These are phyloP conservation scores for Phymanthus crucifer DNA, from an alignment of 92 coral and sea anemone genomes.

Conservation along the genomic window DNA sequence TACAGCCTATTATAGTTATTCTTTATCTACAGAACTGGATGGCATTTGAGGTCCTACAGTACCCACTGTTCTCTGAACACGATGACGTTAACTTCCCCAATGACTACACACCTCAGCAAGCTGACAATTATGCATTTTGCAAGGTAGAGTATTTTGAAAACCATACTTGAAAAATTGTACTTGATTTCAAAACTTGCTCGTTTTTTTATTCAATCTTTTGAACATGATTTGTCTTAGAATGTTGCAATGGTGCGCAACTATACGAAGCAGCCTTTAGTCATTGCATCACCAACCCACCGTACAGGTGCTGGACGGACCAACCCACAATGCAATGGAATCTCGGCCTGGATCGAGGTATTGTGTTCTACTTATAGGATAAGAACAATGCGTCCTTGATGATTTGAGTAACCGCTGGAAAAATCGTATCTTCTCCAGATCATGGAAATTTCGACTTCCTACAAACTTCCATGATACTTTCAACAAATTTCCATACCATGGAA, in stretches of 20 bases:
- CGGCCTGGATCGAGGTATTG: constrained; percentile 43
- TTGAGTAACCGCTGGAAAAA: too few relatives aligned
- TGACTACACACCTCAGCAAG: not conserved
- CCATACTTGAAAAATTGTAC: not conserved
- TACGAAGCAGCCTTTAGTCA: constrained; percentile 3
- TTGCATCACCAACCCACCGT: not conserved
- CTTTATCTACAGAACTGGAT: constrained; percentile 49
- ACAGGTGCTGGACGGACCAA: constrained; percentile 16
- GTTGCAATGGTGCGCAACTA: not conserved
- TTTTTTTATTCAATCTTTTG: not conserved
- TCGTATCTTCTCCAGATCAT: too few relatives aligned
- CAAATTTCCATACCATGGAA: too few relatives aligned
- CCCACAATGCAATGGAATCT: constrained; percentile 29
- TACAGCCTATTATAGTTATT: not conserved
- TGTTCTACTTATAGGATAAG: too few relatives aligned
- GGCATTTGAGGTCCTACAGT: constrained; percentile 55
- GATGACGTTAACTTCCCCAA: constrained; percentile 41
- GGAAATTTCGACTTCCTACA: too few relatives aligned
- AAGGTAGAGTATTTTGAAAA: constrained; percentile 37
- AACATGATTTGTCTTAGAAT: not conserved
- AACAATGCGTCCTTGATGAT: too few relatives aligned
- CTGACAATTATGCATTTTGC: constrained; percentile 60
- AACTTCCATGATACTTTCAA: too few relatives aligned
- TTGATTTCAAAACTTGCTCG: not conserved
- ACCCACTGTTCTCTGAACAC: constrained; percentile 60